These are phyloP conservation scores for Apeira syringaria DNA, from an alignment of 2,888 invertebrate genomes.

Conservation along the genomic window DNA sequence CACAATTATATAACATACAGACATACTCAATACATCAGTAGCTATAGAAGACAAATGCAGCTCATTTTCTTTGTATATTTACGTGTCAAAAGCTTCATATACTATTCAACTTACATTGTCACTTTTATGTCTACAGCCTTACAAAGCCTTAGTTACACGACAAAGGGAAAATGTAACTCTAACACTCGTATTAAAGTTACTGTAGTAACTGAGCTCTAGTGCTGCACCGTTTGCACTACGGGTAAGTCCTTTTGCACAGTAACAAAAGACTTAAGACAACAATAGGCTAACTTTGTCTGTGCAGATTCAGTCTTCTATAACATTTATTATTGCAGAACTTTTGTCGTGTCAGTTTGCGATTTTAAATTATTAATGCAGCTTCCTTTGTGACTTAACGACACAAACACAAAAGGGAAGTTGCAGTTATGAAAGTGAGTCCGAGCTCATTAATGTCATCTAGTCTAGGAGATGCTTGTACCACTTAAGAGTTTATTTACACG, in stretches of 20 bases:
- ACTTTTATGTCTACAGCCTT: too few species aligned
- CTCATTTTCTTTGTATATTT: too few species aligned
- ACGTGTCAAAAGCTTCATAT: too few species aligned
- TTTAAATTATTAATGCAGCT: slow-evolving; percentile 24
- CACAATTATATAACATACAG: too few species aligned
- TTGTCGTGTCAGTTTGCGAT: slow-evolving; percentile 28
- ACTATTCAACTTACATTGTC: too few species aligned
- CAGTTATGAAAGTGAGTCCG: slow-evolving; percentile 8
- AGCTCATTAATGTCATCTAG: slow-evolving; percentile 26
- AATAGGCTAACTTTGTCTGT: slow-evolving; percentile 32
- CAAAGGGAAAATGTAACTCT: not conserved
- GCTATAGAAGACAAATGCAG: too few species aligned
- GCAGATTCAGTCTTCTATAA: slow-evolving; percentile 21
- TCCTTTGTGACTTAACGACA: slow-evolving; percentile 19
- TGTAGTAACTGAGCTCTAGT: not conserved
- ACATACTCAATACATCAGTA: too few species aligned
- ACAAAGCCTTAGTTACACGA: not conserved
- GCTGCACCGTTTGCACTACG: slow-evolving; percentile 22
- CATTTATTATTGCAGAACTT: slow-evolving; percentile 38
- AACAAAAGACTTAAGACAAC: slow-evolving; percentile 34
- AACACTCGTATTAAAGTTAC: slow-evolving; percentile 6
- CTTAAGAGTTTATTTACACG: too few species aligned
- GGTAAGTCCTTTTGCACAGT: slow-evolving; percentile 37
- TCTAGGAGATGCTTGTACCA: too few species aligned
- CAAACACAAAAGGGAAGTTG: slow-evolving; percentile 7